Conservation (phyloP, 2,888 invertebrate genomes). For the Axea sp. region DNA sequence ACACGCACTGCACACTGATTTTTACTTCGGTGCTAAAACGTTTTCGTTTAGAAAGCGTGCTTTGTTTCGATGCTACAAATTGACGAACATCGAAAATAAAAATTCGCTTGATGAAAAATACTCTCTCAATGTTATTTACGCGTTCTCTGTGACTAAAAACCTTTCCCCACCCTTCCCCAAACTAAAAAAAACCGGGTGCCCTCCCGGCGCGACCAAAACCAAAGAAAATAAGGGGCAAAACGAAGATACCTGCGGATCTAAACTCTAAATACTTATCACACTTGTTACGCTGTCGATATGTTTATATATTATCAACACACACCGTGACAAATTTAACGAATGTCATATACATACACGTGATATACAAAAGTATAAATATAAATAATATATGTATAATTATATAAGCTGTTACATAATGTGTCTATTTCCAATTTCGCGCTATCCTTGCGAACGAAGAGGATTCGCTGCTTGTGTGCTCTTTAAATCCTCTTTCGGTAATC, state of each 20-base stretch:
- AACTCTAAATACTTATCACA: constrained; percentile 74
- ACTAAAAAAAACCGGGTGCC: constrained; percentile 22
- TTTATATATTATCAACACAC: constrained; percentile 71
- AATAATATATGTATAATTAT: constrained; percentile 69
- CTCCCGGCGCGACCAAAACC: constrained; percentile 32
- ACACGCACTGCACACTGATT: not conserved
- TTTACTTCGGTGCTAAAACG: too few species aligned
- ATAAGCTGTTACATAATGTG: constrained; percentile 72
- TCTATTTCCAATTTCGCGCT: constrained; percentile 62
- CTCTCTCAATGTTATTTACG: constrained; percentile 47
- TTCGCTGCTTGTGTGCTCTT: not conserved
- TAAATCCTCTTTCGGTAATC: constrained; percentile 2
- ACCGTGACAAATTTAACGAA: constrained; percentile 72
- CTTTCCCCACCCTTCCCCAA: too few species aligned
- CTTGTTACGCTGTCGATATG: constrained; percentile 78
- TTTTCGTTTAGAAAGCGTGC: too few species aligned
- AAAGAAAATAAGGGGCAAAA: constrained; percentile 33
- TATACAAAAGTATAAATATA: constrained; percentile 53
- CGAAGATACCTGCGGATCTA: constrained; percentile 69
- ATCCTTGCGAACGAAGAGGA: constrained; percentile 57
- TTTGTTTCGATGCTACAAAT: constrained; percentile 17
- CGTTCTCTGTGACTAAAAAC: constrained; percentile 33
- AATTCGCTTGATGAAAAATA: constrained; percentile 31
- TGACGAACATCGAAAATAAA: constrained; percentile 9
- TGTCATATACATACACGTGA: constrained; percentile 62